Percentiles rank a stretch among this genome's conserved stretches.
phyloP scores from a whole-genome alignment of 2,113 vertebrate species.

The Dendrocopos noguchii region DNA sequence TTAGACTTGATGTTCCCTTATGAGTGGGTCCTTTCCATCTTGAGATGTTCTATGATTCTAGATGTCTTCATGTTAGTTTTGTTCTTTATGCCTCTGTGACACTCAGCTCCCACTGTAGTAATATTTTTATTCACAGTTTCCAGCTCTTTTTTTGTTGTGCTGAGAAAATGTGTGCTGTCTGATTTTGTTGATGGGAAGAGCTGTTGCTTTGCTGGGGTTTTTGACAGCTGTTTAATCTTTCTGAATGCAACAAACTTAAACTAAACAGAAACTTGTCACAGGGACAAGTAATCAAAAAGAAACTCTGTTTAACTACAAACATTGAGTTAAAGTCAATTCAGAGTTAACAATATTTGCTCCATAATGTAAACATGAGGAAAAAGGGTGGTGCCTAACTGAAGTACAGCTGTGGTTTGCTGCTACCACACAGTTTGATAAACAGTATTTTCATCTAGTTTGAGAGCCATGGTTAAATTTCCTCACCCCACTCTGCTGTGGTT shows the following conservation, averaged over 20 bases:
- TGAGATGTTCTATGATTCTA: background rate
- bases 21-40: background rate
- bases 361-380: background rate
- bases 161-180: background rate
- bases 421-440: background rate
- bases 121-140: background rate
- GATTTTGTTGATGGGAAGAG: background rate
- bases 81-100: background rate
- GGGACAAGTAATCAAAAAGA: background rate
- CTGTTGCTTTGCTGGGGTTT: background rate
- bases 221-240: conserved; percentile 4
- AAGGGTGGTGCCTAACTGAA: background rate
- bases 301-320: background rate
- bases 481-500: background rate
- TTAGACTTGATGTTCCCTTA: background rate
- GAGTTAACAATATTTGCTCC: background rate
- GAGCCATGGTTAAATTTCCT: background rate
- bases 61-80: background rate
- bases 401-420: background rate
- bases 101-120: background rate
- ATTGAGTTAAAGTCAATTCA: background rate
- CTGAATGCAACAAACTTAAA: background rate
- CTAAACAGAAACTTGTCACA: background rate
- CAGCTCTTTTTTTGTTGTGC: background rate
- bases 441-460: background rate